Base-by-base conservation (phyloP, 2,113 vertebrate species). In the Pristiophorus japonicus region DNA sequence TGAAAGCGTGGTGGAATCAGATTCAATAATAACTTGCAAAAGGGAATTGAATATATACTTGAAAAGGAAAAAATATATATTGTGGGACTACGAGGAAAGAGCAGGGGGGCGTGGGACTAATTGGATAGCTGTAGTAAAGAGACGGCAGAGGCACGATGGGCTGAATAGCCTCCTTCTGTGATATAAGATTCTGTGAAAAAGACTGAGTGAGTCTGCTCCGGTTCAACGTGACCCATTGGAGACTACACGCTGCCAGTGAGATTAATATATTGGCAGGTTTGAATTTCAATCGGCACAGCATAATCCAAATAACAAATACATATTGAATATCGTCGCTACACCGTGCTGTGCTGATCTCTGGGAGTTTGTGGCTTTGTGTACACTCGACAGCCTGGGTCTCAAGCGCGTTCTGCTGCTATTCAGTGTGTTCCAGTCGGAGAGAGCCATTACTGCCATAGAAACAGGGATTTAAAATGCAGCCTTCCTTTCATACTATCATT, bases 401-500 rank as follows among this genome's bases (percentile, higher is more conserved):
- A 73, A 45, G 66, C 73, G 42, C 42, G 7, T 94, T 94, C 45
- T 70, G 14, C 93, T 94, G 65, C 42, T 47, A 1, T 24, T 45
- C 55, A 16, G 20, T 20, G 11, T 66, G 66, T 51, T 70, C 24
- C 14, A 70, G 8, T 27, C 66, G 42, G 65, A 30, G 38, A 51
- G 45, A 94, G 20, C 22, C 66, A 67, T 66, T 70, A 94, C 66
- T 70, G 93, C 93, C 93, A 94, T 94, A 70, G 93, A 94, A 94
- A 94, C 66, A 47, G 27, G 42, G 66, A 94, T 30, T 94, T 94
- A 94, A 67, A 67, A 94, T 94, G 5, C 93, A 70, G 93, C 24
- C 14, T 70, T 70, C 45, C 66, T 70, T 67, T 51, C 42, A 94
- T 67, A 42, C 91, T 94, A 70, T 94, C 65, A 70, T 51, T 94